phyloP scores from a whole-genome alignment of 1,140 invertebrate species.

The Zaprionus ornatus region DNA sequence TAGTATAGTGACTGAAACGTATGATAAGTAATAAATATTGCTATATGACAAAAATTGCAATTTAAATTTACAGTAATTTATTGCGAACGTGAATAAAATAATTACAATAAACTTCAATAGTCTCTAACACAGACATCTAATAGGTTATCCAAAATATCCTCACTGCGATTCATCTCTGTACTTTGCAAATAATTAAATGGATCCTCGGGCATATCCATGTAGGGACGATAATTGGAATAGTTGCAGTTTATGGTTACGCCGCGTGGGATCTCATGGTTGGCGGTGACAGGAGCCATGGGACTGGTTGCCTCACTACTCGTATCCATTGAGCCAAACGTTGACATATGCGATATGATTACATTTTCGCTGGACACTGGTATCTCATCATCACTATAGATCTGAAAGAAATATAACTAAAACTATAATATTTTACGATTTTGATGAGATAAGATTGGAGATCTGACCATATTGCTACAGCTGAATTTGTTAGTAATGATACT shows the following conservation, averaged over 20 bases:
- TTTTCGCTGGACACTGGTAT: slow-evolving; percentile 38
- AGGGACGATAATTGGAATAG: slow-evolving; percentile 51
- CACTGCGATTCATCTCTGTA: slow-evolving; percentile 48
- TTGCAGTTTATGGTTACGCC: slow-evolving; percentile 45
- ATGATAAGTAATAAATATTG: too few relatives aligned
- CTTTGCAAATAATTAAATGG: slow-evolving; percentile 58
- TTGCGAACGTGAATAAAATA: neutral
- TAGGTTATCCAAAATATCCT: slow-evolving; percentile 71
- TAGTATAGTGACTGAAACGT: too few relatives aligned
- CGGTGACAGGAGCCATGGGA: slow-evolving; percentile 7
- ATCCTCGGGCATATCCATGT: slow-evolving; percentile 68
- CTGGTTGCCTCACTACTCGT: slow-evolving; percentile 17
- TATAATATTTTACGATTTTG: neutral
- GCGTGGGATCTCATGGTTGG: slow-evolving; percentile 26
- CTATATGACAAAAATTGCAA: neutral
- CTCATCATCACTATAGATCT: slow-evolving; percentile 52
- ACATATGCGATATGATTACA: slow-evolving; percentile 37
- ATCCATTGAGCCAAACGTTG: slow-evolving; percentile 22
- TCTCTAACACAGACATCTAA: slow-evolving; percentile 69
- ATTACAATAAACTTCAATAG: slow-evolving; percentile 43
- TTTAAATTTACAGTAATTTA: neutral
- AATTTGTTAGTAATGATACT: slow-evolving; percentile 40
- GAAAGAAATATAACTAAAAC: neutral
- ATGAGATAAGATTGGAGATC: neutral
- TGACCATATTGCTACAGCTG: slow-evolving; percentile 41